These are phyloP conservation scores for Apocheima hispidaria DNA, from an alignment of 2,888 invertebrate species.

Conservation along the genomic window DNA sequence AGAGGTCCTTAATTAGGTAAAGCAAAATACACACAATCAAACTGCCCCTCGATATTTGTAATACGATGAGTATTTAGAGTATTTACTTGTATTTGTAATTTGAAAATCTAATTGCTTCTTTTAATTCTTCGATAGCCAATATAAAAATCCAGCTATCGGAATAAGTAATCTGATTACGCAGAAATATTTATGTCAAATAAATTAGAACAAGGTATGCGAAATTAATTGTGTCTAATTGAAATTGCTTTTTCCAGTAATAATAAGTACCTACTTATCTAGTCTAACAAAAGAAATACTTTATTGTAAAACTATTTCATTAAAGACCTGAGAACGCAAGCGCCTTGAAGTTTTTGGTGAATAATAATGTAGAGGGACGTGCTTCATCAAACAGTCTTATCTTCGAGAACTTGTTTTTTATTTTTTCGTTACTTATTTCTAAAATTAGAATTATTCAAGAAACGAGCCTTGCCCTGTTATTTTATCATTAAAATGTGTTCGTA, in stretches of 20 bases:
- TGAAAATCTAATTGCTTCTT: too few species aligned
- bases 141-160: not conserved
- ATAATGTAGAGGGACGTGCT: conserved; percentile 18
- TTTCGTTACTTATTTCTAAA: conserved; percentile 30
- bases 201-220: conserved; percentile 7
- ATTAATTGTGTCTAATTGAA: not conserved
- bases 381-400: conserved; percentile 1
- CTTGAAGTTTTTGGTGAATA: conserved; percentile 9
- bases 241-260: conserved; percentile 3
- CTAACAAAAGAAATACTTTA: conserved; percentile 4
- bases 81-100: too few species aligned
- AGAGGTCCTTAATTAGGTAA: too few species aligned
- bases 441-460: conserved; percentile 20
- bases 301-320: conserved; percentile 8
- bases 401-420: conserved; percentile 31
- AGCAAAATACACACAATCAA: too few species aligned
- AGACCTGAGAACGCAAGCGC: conserved; percentile 1
- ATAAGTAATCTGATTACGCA: conserved; percentile 6
- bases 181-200: conserved; percentile 8
- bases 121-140: not conserved
- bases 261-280: not conserved
- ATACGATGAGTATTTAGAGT: too few species aligned
- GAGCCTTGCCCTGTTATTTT: conserved; percentile 16
- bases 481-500: conserved; percentile 14
- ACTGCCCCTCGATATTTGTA: too few species aligned